Percentiles rank a stretch among this genome's conserved stretches.
phyloP scores from a whole-genome alignment of 2,888 invertebrate species.

The Drosophila fulvimacula region DNA sequence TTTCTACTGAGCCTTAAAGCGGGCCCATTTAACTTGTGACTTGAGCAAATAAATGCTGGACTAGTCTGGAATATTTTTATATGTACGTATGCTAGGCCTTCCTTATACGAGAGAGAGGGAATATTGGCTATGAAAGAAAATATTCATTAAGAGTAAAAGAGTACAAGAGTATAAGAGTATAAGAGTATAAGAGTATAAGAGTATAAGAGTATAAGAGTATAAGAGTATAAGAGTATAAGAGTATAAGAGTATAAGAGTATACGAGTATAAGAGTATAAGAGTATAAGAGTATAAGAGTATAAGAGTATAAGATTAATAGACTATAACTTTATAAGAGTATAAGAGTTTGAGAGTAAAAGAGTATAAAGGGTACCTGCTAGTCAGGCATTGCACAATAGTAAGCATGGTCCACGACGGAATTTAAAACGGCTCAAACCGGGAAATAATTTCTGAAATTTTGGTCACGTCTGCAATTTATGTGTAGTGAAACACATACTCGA shows the following conservation, averaged over 20 bases:
- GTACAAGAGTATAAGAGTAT: neutral
- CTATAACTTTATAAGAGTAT: neutral
- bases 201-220: neutral
- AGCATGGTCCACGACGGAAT: neutral
- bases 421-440: slow-evolving; percentile 12
- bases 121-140: neutral
- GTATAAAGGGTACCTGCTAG: neutral
- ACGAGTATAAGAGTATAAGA: neutral
- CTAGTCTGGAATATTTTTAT: neutral
- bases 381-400: neutral
- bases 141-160: neutral
- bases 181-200: neutral
- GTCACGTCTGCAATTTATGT: slow-evolving; percentile 61
- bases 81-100: neutral
- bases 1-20: slow-evolving; percentile 43
- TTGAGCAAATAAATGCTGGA: slow-evolving; percentile 4
- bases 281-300: neutral
- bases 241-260: neutral
- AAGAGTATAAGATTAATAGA: neutral
- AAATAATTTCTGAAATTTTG: slow-evolving; percentile 28
- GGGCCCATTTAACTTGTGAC: slow-evolving; percentile 43
- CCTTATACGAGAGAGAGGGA: neutral
- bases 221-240: neutral
- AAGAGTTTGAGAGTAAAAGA: neutral
- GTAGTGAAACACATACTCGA: slow-evolving; percentile 46